These are phyloP conservation scores for Arvicanthis niloticus DNA, from an alignment of 2,113 vertebrate species.

Conservation along the genomic window DNA sequence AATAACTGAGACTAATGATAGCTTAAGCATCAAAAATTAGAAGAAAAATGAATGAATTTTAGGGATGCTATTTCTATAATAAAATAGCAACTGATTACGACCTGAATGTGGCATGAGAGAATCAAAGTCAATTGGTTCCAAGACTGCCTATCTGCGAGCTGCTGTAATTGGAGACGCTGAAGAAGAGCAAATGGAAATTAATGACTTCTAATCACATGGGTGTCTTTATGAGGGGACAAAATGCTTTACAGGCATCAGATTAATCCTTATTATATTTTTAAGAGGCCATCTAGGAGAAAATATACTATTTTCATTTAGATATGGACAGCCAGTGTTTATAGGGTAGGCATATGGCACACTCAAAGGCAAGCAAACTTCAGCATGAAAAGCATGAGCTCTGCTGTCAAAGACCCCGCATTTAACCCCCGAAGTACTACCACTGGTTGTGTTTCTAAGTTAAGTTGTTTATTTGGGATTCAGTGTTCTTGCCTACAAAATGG, in stretches of 20 bases:
- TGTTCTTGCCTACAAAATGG: slow-evolving; percentile 23
- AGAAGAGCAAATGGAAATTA: slow-evolving; percentile 61
- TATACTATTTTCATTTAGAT: slow-evolving; percentile 54
- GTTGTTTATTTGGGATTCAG: neutral
- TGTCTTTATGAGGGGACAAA: slow-evolving; percentile 56
- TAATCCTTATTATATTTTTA: slow-evolving; percentile 55
- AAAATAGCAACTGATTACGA: slow-evolving; percentile 74
- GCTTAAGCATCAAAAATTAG: slow-evolving; percentile 71
- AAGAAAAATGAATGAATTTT: slow-evolving; percentile 71
- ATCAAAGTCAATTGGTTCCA: slow-evolving; percentile 69
- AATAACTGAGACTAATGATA: slow-evolving; percentile 72
- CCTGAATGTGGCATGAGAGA: slow-evolving; percentile 60
- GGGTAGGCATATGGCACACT: neutral
- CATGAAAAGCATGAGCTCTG: neutral
- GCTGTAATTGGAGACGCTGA: slow-evolving; percentile 43
- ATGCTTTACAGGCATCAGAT: slow-evolving; percentile 56
- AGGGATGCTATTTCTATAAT: slow-evolving; percentile 62
- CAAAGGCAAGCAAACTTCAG: neutral
- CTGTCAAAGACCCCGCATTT: neutral
- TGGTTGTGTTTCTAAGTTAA: neutral
- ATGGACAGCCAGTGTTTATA: neutral
- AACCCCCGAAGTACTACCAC: neutral
- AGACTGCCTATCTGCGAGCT: slow-evolving; percentile 48
- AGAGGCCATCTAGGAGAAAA: slow-evolving; percentile 22
- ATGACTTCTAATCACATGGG: slow-evolving; percentile 59